phyloP scores from a whole-genome alignment of 2,797 vertebrate genomes.

The Cichlasoma orientale region DNA sequence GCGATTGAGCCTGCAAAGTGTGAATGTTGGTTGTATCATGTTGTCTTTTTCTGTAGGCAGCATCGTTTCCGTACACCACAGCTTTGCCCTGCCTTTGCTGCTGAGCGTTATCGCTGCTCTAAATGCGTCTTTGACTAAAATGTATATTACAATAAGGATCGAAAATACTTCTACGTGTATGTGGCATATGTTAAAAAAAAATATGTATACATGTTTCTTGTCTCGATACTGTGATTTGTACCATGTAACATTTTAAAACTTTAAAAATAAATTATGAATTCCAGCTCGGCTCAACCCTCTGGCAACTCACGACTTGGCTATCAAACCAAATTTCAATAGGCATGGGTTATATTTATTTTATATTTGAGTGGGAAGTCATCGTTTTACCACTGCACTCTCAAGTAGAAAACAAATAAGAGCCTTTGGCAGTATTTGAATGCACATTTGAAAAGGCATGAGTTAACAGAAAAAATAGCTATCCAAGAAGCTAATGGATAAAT shows the following conservation, averaged over 20 bases:
- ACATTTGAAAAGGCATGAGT: neutral
- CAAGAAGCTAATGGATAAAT: neutral
- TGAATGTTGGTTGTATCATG: neutral
- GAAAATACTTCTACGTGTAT: neutral
- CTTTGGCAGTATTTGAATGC: neutral
- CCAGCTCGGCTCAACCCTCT: neutral
- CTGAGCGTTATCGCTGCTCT: neutral
- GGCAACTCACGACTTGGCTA: neutral
- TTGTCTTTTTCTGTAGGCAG: slow-evolving; percentile 6
- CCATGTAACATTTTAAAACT: neutral
- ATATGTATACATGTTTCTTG: neutral
- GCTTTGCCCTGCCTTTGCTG: neutral
- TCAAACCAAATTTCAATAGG: neutral
- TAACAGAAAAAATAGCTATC: neutral
- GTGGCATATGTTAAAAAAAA: too few relatives aligned
- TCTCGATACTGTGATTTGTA: neutral
- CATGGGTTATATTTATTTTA: neutral
- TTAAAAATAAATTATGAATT: neutral
- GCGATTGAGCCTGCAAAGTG: slow-evolving; percentile 35
- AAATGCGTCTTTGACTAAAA: neutral
- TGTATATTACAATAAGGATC: neutral
- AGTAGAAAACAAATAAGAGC: slow-evolving; percentile 1
- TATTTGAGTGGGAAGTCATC: neutral
- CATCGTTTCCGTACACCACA: neutral
- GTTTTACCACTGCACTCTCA: neutral